Base-by-base conservation (phyloP, 2,888 invertebrate genomes). In the Tachystola acroxantha region DNA sequence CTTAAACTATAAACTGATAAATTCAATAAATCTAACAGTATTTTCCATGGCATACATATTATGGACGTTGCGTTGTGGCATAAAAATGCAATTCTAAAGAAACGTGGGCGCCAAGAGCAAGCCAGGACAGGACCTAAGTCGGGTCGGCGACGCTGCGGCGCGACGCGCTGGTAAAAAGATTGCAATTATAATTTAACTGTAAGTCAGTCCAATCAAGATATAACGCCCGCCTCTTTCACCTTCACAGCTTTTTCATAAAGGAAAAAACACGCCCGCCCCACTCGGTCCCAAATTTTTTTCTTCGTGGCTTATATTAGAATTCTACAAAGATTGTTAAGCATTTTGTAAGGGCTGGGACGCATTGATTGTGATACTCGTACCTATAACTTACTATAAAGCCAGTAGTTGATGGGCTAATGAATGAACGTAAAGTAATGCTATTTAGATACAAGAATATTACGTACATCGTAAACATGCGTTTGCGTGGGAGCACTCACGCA, bases 401-500 rank as follows among this genome's bases (percentile, higher is more conserved):
- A 6, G 16, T 16, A 6, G 16, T 16, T 16, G 16, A 16, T 16
- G 16, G 6, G 6, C 16, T 16, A 6, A 16, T 16, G 16, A 16
- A 16, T 16, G 16, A 16, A 16, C 16, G n/a, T 16, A 16, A 16
- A 16, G 16, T 16, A 16, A 16, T 16, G 3, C 6, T 4, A 16
- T 16, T 16, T 16, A 16, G 6, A 16, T 6, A 16, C 16, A 16
- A 3, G 22, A 7, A 7, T 22, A 9, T n/a, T 22, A 22, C n/a
- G 24, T n/a, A 24, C 9, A 37, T 35, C n/a, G 24, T n/a, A 24
- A 24, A 37, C 36, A 39, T 46, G 13, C 9, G n/a, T 28, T 28
- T 28, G 43, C 46, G 48, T 43, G 42, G 47, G 44, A 20, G 40
- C 42, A 45, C 54, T 57, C 48, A 57, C 57, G 50, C 39, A 45